These are phyloP conservation scores for Whitmania pigra DNA, from an alignment of 1,140 invertebrate species.

Conservation along the genomic window DNA sequence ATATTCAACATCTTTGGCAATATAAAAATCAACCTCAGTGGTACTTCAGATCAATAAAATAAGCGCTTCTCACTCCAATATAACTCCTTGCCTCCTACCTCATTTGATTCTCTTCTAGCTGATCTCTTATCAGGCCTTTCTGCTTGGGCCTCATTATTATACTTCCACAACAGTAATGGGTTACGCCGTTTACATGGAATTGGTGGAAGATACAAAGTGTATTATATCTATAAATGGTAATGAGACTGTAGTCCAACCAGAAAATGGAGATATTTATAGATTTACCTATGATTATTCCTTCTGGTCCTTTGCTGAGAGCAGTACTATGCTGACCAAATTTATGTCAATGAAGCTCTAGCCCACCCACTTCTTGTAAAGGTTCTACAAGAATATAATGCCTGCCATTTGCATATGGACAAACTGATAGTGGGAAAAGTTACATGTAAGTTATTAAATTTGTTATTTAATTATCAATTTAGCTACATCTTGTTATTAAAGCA, in stretches of 20 bases:
- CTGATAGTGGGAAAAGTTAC: conserved; percentile 79
- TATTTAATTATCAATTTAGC: too few species aligned
- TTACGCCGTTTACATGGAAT: conserved; percentile 39
- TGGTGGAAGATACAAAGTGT: conserved; percentile 42
- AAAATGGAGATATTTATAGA: conserved; percentile 43
- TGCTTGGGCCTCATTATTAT: too few species aligned
- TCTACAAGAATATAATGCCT: conserved; percentile 43
- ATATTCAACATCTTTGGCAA: too few species aligned
- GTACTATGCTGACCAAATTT: conserved; percentile 36
- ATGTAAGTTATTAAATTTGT: conserved; percentile 34
- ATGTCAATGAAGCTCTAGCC: conserved; percentile 36
- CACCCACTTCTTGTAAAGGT: conserved; percentile 39
- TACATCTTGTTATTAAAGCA: conserved; percentile 27
- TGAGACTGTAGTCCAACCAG: conserved; percentile 43
- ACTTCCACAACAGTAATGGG: too few species aligned
- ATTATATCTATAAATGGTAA: conserved; percentile 49
- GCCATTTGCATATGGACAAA: conserved; percentile 86
- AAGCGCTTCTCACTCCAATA: too few species aligned
- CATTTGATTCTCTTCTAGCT: too few species aligned
- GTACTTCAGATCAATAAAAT: too few species aligned
- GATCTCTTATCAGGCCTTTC: too few species aligned
- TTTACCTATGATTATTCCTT: conserved; percentile 54
- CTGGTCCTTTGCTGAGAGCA: conserved; percentile 45
- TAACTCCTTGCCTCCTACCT: too few species aligned
- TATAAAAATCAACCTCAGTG: too few species aligned